Percentiles rank a stretch among this genome's conserved stretches.
Evolutionary conservation across 2,797 vertebrate genomes (phyloP).

Genomic region (Chrysocyon brachyurus): DNA sequence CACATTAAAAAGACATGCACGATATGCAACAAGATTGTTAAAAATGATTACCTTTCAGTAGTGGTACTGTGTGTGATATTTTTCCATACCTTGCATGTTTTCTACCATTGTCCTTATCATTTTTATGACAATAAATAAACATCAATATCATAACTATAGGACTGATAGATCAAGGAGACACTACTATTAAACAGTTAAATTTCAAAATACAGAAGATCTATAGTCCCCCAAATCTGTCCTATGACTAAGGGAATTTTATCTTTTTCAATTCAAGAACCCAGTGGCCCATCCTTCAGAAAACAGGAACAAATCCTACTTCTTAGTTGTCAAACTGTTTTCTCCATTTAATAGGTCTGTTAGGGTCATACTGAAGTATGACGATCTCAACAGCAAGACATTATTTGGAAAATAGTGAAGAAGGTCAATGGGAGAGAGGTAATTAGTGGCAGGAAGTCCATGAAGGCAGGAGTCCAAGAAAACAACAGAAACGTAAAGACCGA

Average conservation of each 20-base stretch:
- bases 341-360: not conserved
- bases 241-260: not conserved
- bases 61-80: not conserved
- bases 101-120: not conserved
- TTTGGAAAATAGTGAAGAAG: not conserved
- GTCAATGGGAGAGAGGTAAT: fast-evolving
- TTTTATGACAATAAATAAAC: conserved; percentile 6
- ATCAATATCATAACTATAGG: not conserved
- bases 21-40: not conserved
- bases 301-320: not conserved
- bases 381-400: not conserved
- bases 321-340: not conserved
- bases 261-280: not conserved
- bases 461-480: not conserved
- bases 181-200: not conserved
- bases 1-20: conserved; percentile 10
- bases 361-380: not conserved
- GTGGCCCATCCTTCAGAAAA: not conserved
- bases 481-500: not conserved
- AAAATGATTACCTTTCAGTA: not conserved
- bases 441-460: not conserved
- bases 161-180: not conserved
- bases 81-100: not conserved
- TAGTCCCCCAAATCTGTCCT: not conserved
- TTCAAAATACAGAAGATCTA: conserved; percentile 20